phyloP scores from a whole-genome alignment of 2,113 vertebrate species.

The Tupaia tana region DNA sequence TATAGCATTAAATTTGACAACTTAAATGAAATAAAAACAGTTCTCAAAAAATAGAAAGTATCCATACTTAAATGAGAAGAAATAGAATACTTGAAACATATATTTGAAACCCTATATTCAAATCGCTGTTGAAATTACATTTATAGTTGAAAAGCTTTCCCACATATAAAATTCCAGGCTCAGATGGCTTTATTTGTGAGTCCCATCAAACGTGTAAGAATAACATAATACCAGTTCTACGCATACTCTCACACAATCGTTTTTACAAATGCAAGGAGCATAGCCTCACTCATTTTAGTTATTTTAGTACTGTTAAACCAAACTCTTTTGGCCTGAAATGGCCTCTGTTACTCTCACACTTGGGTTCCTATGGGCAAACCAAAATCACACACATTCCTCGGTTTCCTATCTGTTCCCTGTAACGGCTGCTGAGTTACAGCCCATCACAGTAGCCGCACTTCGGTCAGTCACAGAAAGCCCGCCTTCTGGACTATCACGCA shows the following conservation, averaged over 20 bases:
- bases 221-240: background rate
- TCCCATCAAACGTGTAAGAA: background rate
- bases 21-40: background rate
- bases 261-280: background rate
- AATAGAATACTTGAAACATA: background rate
- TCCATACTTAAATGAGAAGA: background rate
- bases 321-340: no score
- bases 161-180: background rate
- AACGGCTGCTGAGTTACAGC: no score
- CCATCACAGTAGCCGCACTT: no score
- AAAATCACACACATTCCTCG: no score
- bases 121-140: background rate
- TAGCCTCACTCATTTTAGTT: background rate
- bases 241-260: background rate
- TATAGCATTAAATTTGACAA: background rate
- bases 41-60: background rate
- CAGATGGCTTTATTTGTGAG: background rate
- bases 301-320: no score
- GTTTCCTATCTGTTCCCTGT: no score
- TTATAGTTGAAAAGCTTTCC: background rate
- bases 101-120: background rate
- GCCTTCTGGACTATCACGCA: no score
- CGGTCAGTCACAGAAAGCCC: no score
- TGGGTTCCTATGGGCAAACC: no score
- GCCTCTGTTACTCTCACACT: no score